Evolutionary conservation across 2,888 invertebrate genomes (phyloP).

Genomic region (Drosophila maculinotata): DNA sequence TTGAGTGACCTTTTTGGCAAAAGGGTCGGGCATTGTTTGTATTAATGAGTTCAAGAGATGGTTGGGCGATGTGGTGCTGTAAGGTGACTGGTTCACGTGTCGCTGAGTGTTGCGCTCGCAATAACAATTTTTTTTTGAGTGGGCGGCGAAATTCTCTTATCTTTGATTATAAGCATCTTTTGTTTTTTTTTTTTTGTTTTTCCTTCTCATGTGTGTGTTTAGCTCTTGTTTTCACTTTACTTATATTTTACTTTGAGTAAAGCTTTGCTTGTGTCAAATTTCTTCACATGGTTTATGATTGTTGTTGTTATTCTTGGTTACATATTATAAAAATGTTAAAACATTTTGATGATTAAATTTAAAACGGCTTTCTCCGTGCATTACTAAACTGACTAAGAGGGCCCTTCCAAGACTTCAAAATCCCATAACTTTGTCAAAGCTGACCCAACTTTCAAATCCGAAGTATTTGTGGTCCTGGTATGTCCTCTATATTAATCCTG

Average conservation of each 20-base stretch:
- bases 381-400: too few species aligned
- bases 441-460: too few species aligned
- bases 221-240: slow-evolving; percentile 2
- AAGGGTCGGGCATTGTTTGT: slow-evolving; percentile 42
- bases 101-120: slow-evolving; percentile 21
- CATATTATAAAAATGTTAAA: neutral
- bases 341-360: too few species aligned
- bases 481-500: too few species aligned
- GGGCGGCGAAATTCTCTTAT: slow-evolving; percentile 10
- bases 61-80: neutral
- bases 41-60: slow-evolving; percentile 58
- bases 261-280: slow-evolving; percentile 4
- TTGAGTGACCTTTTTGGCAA: slow-evolving; percentile 59
- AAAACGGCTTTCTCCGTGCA: too few species aligned
- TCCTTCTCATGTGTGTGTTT: neutral
- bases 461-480: too few species aligned
- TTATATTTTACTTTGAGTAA: slow-evolving; percentile 1
- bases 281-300: slow-evolving; percentile 6
- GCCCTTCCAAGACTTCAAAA: too few species aligned
- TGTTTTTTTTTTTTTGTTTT: slow-evolving; percentile 14
- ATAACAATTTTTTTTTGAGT: slow-evolving; percentile 17
- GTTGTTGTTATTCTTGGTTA: neutral
- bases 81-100: slow-evolving; percentile 21
- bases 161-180: slow-evolving; percentile 24
- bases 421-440: too few species aligned